These are phyloP conservation scores for Chelidonichthys spinosus DNA, from an alignment of 2,797 vertebrate genomes.

Conservation along the genomic window DNA sequence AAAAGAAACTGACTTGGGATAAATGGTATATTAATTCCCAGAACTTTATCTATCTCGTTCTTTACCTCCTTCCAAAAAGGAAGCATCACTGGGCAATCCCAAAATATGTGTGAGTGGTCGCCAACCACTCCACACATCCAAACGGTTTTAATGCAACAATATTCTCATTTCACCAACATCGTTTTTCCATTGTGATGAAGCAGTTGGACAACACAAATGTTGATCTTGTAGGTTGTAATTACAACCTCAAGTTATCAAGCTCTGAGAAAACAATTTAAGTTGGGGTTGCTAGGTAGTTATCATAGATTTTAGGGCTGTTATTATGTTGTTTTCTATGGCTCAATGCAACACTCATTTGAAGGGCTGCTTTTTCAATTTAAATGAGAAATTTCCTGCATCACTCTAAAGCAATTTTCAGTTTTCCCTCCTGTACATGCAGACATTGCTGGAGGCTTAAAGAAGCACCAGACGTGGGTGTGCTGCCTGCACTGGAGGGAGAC, in stretches of 20 bases:
- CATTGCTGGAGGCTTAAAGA: not conserved
- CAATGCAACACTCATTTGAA: no score
- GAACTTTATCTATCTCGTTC: no score
- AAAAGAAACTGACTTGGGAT: no score
- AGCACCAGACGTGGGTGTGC: not conserved
- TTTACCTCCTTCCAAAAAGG: no score
- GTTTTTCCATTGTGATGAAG: not conserved
- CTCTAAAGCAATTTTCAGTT: not conserved
- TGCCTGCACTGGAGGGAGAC: not conserved
- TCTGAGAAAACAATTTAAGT: not conserved
- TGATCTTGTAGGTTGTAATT: no score
- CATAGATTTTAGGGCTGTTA: not conserved
- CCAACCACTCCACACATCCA: no score
- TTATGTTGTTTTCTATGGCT: no score
- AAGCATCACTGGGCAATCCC: no score
- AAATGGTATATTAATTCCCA: no score
- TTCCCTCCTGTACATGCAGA: not conserved
- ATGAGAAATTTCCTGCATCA: not conserved
- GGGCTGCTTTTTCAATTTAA: not conserved
- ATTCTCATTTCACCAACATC: no score
- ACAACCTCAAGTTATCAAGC: not conserved
- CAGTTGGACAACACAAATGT: not conserved
- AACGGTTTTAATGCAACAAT: no score
- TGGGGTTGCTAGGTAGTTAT: not conserved
- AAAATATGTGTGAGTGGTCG: no score